phyloP scores from a whole-genome alignment of 2,113 vertebrate species.

The Crotophaga sulcirostris region DNA sequence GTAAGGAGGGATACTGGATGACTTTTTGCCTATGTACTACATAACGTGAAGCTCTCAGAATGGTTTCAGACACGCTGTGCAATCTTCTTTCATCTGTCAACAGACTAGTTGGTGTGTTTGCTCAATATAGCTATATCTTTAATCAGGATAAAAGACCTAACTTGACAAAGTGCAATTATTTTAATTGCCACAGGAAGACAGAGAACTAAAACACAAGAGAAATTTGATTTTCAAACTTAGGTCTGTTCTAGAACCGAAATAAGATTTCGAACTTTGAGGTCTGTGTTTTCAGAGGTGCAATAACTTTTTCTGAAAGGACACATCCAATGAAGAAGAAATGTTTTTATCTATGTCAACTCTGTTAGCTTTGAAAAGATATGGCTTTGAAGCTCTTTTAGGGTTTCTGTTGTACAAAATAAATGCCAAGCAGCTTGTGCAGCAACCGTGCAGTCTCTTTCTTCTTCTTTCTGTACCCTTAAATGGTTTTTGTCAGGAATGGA shows the following conservation, averaged over 20 bases:
- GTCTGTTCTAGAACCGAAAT: background rate
- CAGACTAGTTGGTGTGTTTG: background rate
- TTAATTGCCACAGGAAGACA: background rate
- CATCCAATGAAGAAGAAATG: background rate
- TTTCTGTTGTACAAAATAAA: background rate
- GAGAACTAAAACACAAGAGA: background rate
- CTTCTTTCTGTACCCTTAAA: background rate
- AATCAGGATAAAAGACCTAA: background rate
- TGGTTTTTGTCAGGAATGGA: background rate
- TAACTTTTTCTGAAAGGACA: background rate
- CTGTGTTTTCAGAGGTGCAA: background rate
- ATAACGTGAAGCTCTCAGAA: background rate
- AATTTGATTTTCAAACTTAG: background rate
- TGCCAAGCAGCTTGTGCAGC: background rate
- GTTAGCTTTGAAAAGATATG: background rate
- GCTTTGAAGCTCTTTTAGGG: background rate
- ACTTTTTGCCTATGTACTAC: background rate
- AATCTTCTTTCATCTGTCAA: background rate
- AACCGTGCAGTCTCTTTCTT: background rate
- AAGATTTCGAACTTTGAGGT: background rate
- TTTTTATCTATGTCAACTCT: background rate
- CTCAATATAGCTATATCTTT: background rate
- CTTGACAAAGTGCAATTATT: slow-evolving; percentile 3
- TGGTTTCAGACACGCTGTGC: background rate
- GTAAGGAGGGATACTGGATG: background rate